Evolutionary conservation across 2,888 invertebrate species (phyloP).

Genomic region (Ceratothoa steindachneri): DNA sequence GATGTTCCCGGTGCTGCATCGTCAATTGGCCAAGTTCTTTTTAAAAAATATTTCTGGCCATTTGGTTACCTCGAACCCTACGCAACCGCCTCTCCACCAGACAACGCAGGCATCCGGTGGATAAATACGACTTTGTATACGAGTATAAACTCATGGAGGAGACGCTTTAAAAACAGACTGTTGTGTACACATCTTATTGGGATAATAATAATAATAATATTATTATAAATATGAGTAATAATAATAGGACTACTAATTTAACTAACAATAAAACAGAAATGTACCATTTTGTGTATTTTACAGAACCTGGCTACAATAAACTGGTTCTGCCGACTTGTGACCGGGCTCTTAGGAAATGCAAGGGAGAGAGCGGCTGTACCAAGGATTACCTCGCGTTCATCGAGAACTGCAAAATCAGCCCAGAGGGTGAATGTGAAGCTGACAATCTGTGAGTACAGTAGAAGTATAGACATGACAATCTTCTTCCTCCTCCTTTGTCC

Average conservation of each 20-base stretch:
- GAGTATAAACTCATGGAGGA: too few relatives aligned
- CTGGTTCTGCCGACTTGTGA: slow-evolving; percentile 24
- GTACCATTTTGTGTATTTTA: background rate
- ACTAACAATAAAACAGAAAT: background rate
- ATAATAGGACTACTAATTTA: background rate
- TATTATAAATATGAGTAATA: background rate
- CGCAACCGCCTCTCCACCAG: too few relatives aligned
- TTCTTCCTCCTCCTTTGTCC: too few relatives aligned
- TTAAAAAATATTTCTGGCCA: too few relatives aligned
- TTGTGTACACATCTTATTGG: background rate
- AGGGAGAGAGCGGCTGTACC: slow-evolving; percentile 7
- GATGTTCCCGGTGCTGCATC: too few relatives aligned
- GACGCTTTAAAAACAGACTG: too few relatives aligned
- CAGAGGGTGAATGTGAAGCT: background rate
- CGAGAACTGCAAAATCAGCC: slow-evolving; percentile 16
- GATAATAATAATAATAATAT: background rate
- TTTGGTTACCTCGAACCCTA: too few relatives aligned
- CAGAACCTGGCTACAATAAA: background rate
- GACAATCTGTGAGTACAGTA: background rate
- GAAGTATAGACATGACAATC: too few relatives aligned
- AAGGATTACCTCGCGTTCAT: slow-evolving; percentile 23
- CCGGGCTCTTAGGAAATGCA: slow-evolving; percentile 16
- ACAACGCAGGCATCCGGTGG: too few relatives aligned
- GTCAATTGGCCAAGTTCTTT: too few relatives aligned
- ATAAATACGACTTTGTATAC: too few relatives aligned